Evolutionary conservation across 2,888 invertebrate species (phyloP), one percentile per base, ranked within the genome.

Genomic region (Patella pellucida): DNA sequence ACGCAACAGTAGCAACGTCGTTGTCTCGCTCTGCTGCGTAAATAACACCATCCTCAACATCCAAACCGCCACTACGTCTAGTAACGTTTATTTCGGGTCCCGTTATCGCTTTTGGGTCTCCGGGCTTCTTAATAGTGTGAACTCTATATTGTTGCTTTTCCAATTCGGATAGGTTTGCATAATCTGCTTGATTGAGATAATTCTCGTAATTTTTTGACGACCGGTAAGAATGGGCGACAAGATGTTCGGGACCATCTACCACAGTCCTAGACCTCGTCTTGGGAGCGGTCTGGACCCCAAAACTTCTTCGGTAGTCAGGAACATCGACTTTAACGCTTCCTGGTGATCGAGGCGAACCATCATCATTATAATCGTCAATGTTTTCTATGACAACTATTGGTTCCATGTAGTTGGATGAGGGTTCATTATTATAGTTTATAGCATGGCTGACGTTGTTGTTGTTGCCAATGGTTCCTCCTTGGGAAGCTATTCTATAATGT

Each of bases 401-500:
- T 62, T 62, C 62, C 23, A 0, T 9, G 15, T 62, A 62, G 41
- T 41, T 41, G 9, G 7, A 9, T 41, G 7, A 9, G 7, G 41
- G 7, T 41, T 41, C 41, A 23, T 62, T n/a, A 23, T 62, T 62
- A 23, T 62, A 62, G 62, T 62, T 62, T 23, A 62, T 15, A 19
- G 62, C 62, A 23, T 62, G 15, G 23, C 19, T 62, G 19, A 23
- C 62, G 23, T 62, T 62, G 19, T 62, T 62, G 19, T 62, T 62
- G 62, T 62, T 62, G 19, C 11, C 15, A 52, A 19, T 14, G 41
- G 51, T 0, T 4, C 23, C 7, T 27, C n/a, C 67, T 4, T 70
- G 52, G 50, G 50, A 23, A 23, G 74, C 74, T 14, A n/a, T 9
- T 19, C 56, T 56, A 23, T 62, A 51, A 52, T 74, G 71, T 51